Evolutionary conservation across 1,140 invertebrate genomes (phyloP), one percentile per base, ranked within the genome.

Genomic region (Yoshiicerus persimilis): DNA sequence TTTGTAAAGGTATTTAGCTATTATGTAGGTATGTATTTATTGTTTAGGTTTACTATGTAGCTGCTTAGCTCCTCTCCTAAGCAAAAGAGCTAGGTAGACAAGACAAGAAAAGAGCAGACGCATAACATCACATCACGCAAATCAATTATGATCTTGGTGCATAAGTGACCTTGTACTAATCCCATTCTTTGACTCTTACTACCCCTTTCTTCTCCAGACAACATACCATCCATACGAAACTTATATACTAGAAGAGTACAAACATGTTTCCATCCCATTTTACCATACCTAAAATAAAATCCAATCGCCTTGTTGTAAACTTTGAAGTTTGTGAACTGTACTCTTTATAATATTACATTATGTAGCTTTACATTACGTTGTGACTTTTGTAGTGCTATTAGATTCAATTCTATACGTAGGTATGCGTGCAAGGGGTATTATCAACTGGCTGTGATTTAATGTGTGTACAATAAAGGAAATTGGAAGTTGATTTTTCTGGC

Each of bases 141-240:
- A 86, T 86, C 84, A 86, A 86, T 86, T 86, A 86, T 86, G 47
- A 84, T 84, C 39, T 62, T 56, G 34, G 56, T 62, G 84, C 56
- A 86, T 36, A 56, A 83, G 84, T 86, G 84, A 86, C 84, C 84
- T 86, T 86, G 84, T 86, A 86, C 41, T 86, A 86, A 86, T 86
- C 84, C 56, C 39, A 86, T 86, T 62, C 84, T 47, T 84, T 41
- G 36, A 84, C 47, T 64, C 41, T 86, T 56, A 56, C 47, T 56
- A 56, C 47, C 47, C 47, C 47, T 56, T 56, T 62, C 47, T 56
- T 32, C 84, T 56, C 66, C 66, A 70, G 64, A 25, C 25, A 30
- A 10, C 25, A 66, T 30, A 66, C n/a, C 62, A 41, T 41, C 6
- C 39, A 20, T 47, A 56, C 16, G 3, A 56, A 56, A 56, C 47